Percentiles rank a stretch among this genome's conserved stretches.
Evolutionary conservation across 2,113 vertebrate species (phyloP).

Genomic region (Callipepla californica): DNA sequence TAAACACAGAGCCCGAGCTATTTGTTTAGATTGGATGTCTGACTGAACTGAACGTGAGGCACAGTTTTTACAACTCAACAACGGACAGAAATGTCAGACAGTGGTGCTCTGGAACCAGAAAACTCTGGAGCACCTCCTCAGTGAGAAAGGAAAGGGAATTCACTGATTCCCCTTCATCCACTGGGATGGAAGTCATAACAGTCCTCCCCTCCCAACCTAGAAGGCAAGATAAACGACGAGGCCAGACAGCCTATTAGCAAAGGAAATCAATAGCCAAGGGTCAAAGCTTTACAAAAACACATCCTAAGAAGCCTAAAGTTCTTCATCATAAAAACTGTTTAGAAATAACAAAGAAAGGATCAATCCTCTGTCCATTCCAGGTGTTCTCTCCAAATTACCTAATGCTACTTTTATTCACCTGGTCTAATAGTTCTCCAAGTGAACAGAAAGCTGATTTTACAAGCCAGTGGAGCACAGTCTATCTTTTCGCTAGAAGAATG

Average conservation of each 20-base stretch:
- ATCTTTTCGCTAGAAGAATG: conserved; percentile 80
- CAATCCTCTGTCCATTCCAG: conserved; percentile 67
- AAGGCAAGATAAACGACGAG: background rate
- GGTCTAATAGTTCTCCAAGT: conserved; percentile 76
- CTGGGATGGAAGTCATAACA: conserved; percentile 1
- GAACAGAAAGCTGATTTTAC: conserved; percentile 86
- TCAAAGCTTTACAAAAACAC: conserved; percentile 49
- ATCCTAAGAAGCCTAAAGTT: conserved; percentile 31
- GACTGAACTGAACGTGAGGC: background rate
- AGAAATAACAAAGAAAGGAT: conserved; percentile 57
- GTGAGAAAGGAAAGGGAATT: background rate
- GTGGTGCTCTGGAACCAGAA: background rate
- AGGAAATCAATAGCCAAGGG: conserved; percentile 45
- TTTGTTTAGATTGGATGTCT: background rate
- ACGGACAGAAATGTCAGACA: background rate
- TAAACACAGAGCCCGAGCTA: background rate
- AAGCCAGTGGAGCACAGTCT: conserved; percentile 82
- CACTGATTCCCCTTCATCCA: conserved; percentile 18
- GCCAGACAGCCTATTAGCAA: conserved; percentile 27
- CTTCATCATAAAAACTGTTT: conserved; percentile 39
- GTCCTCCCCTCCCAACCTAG: background rate
- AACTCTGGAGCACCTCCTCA: background rate
- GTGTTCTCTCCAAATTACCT: conserved; percentile 72
- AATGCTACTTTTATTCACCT: conserved; percentile 72
- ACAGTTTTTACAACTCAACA: background rate